Percentiles rank a stretch among this genome's conserved stretches.
These are phyloP conservation scores for Drosophila sucinea DNA, from an alignment of 1,140 invertebrate species.

Conservation along the genomic window DNA sequence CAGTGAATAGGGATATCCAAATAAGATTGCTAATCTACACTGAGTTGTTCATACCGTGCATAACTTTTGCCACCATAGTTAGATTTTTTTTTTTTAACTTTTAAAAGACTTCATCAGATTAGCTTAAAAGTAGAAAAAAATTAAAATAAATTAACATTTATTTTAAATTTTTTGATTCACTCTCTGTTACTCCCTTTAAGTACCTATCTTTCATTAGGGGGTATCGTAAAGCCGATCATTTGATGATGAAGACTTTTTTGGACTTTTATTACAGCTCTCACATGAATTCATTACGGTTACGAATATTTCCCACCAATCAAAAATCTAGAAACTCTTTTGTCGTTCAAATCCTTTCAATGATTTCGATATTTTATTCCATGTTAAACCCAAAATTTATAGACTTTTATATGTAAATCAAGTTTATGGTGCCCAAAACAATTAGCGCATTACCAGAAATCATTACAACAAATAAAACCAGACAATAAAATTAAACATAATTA, in stretches of 20 bases:
- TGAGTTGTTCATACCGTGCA: too few species aligned
- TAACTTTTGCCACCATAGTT: too few species aligned
- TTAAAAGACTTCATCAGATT: too few species aligned
- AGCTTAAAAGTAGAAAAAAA: too few species aligned
- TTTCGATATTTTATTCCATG: not conserved
- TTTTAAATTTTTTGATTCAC: too few species aligned
- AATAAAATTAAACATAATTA: constrained; percentile 81
- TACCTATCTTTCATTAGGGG: not conserved
- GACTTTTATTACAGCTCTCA: not conserved
- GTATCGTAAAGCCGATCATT: not conserved
- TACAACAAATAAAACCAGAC: constrained; percentile 36
- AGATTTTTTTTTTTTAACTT: too few species aligned
- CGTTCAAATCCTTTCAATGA: not conserved
- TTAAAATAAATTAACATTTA: too few species aligned
- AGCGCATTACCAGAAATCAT: constrained; percentile 45
- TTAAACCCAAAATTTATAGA: constrained; percentile 3
- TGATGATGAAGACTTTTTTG: not conserved
- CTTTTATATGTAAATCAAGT: constrained; percentile 13
- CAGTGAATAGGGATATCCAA: too few species aligned
- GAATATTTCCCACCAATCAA: not conserved
- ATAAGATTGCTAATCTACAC: too few species aligned
- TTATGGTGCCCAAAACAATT: constrained; percentile 32
- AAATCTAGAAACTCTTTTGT: not conserved
- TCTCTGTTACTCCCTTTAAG: too few species aligned
- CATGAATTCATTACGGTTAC: not conserved